Evolutionary conservation across 2,888 invertebrate genomes (phyloP), one percentile per base, ranked within the genome.

Genomic region (Flexamia atlantica): DNA sequence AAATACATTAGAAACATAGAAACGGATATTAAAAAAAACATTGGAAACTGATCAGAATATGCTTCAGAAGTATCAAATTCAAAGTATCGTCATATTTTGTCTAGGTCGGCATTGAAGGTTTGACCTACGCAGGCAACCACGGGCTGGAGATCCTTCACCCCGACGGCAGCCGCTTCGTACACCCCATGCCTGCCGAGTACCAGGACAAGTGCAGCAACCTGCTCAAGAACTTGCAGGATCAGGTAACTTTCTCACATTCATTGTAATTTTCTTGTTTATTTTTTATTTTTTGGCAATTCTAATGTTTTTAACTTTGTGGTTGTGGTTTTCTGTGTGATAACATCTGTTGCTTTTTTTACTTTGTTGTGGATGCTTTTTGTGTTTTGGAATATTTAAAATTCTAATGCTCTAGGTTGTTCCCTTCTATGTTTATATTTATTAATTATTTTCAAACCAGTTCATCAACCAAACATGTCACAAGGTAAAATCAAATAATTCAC

Each of bases 121-220:
- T 97, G 84, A 97, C 97, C 0, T 97, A 97, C 89, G 97, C 97
- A 0, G 97, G 97, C 42, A 97, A 95, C 90, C 97, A 97, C 89
- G 97, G 97, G 0, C 90, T 97, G 85, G 97, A 97, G 91, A 97
- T 97, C 88, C 90, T 97, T 14, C 97, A 97, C 90, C 97, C 97
- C 0, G 97, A 97, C 88, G 97, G 97, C 83, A 97, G 96, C 88
- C 96, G 95, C 90, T 97, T 97, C 89, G 96, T 97, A 0, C 97
- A 97, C 90, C 97, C 97, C 0, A 97, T 97, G 96, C 97, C 97
- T 0, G 93, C 94, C 86, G 96, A 96, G 88, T 94, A 95, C 87
- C 95, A 96, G 88, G 95, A 94, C 86, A 96, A 96, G 90, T 96
- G 96, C 46, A 94, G 94, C 17, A 93, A 93, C 83, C 91, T 97